Conservation (phyloP, 2,797 vertebrate species). For the Mormyrus hasselquistii region DNA sequence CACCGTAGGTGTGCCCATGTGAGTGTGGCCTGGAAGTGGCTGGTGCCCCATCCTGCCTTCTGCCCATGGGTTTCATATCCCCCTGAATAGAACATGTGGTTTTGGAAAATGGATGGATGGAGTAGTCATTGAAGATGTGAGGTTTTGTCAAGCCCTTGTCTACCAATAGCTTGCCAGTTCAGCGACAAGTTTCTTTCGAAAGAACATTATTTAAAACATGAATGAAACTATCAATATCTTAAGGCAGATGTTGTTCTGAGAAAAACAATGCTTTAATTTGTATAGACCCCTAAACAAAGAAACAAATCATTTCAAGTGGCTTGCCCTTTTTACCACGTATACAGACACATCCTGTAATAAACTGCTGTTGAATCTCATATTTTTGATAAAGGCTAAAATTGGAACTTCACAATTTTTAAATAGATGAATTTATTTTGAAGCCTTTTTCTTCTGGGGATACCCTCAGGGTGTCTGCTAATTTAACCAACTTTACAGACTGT, state of each 20-base stretch:
- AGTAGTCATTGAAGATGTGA: neutral
- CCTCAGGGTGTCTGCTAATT: neutral
- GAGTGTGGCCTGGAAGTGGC: neutral
- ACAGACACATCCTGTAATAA: neutral
- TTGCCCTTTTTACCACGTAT: neutral
- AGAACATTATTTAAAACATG: neutral
- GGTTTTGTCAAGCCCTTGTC: neutral
- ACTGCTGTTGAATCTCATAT: neutral
- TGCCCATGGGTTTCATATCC: neutral
- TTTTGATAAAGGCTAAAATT: neutral
- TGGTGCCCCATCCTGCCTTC: neutral
- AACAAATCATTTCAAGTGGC: neutral
- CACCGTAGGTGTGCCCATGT: neutral
- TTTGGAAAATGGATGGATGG: neutral
- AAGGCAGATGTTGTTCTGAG: neutral
- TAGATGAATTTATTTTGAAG: neutral
- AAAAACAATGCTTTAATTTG: neutral
- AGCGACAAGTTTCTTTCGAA: neutral
- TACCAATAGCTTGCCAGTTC: neutral
- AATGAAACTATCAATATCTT: neutral
- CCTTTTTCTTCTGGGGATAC: neutral
- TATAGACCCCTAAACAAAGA: neutral
- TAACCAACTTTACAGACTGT: neutral
- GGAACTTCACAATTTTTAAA: neutral
- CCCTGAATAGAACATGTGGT: neutral